Evolutionary conservation across 2,888 invertebrate species (phyloP).

Genomic region (Drosophila koepferae): DNA sequence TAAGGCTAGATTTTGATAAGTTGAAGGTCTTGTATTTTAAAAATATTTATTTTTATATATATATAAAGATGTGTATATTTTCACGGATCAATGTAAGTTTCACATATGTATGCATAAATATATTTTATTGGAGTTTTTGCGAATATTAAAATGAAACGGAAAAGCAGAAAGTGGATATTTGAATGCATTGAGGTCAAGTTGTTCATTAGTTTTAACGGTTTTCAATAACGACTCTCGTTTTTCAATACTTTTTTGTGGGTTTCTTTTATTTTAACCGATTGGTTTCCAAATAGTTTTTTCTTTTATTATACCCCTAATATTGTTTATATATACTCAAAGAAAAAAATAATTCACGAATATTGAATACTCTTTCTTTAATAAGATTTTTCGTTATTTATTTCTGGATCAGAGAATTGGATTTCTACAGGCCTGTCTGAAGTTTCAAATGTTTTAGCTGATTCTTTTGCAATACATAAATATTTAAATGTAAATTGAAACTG

Average conservation of each 20-base stretch:
- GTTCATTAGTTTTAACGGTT: constrained; percentile 35
- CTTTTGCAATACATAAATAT: constrained; percentile 18
- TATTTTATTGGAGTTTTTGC: background rate
- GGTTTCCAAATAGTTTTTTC: background rate
- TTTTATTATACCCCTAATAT: background rate
- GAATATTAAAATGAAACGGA: constrained; percentile 15
- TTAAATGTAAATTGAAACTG: constrained; percentile 22
- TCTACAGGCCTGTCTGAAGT: background rate
- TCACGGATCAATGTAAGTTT: background rate
- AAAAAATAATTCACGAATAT: background rate
- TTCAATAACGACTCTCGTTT: constrained; percentile 10
- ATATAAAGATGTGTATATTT: background rate
- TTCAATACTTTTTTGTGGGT: background rate
- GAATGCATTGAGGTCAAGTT: constrained; percentile 26
- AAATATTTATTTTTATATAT: background rate
- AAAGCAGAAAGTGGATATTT: constrained; percentile 1
- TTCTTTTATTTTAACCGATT: background rate
- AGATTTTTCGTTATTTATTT: background rate
- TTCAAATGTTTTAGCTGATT: background rate
- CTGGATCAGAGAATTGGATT: background rate
- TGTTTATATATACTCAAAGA: background rate
- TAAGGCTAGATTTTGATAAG: constrained; percentile 24
- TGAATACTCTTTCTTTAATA: constrained; percentile 2
- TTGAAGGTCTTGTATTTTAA: constrained; percentile 52
- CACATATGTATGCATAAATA: background rate